Evolutionary conservation across 2,797 vertebrate genomes (phyloP).

Genomic region (Lithobates sylvaticus): DNA sequence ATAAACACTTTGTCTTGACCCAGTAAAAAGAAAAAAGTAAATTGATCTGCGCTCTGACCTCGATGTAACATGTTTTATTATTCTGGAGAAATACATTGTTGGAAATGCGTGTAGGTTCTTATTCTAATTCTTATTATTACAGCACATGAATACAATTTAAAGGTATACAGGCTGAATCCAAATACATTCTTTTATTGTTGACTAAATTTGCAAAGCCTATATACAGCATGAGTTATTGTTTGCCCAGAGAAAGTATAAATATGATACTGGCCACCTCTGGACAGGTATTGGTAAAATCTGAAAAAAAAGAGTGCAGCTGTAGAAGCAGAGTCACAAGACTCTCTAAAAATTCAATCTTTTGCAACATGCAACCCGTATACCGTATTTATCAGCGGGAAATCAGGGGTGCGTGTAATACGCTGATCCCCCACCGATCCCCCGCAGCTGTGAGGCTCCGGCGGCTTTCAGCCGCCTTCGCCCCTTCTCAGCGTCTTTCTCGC

Average conservation of each 20-base stretch:
- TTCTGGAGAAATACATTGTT: conserved; percentile 12
- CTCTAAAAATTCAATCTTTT: too few species aligned
- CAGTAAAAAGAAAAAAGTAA: conserved; percentile 48
- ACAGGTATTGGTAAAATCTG: too few species aligned
- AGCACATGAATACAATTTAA: not conserved
- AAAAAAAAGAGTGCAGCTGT: too few species aligned
- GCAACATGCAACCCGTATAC: too few species aligned
- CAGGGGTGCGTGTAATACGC: too few species aligned
- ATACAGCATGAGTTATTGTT: not conserved
- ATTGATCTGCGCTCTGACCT: conserved; percentile 53
- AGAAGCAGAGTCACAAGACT: too few species aligned
- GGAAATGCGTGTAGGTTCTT: not conserved
- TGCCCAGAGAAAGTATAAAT: not conserved
- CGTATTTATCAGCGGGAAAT: too few species aligned
- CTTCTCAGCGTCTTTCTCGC: too few species aligned
- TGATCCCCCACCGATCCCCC: too few species aligned
- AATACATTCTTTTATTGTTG: not conserved
- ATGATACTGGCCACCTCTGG: not conserved
- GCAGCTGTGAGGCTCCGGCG: too few species aligned
- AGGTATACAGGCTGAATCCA: not conserved
- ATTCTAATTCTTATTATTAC: conserved; percentile 10
- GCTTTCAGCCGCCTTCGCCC: too few species aligned
- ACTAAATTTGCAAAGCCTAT: not conserved
- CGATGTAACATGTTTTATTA: conserved; percentile 20
- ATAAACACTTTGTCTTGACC: conserved; percentile 51